Evolutionary conservation across 2,113 vertebrate genomes (phyloP).

Genomic region (Lepus timidus): DNA sequence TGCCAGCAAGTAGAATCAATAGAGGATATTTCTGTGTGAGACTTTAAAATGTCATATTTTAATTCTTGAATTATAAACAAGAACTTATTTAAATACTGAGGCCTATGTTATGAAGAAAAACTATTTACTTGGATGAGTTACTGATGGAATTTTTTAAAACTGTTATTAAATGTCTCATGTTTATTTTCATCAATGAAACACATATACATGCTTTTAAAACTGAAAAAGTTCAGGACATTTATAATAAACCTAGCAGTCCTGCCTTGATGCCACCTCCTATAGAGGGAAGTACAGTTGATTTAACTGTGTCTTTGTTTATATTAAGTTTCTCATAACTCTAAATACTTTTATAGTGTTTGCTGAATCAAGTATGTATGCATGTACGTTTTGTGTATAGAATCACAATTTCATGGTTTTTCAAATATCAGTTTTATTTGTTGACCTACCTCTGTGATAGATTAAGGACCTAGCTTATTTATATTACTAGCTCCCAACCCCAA

Average conservation of each 20-base stretch:
- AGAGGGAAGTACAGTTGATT: constrained; percentile 48
- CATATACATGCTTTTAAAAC: background rate
- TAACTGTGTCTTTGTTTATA: constrained; percentile 3
- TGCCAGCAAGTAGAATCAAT: background rate
- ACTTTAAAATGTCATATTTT: constrained; percentile 40
- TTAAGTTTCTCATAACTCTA: background rate
- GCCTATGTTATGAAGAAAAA: background rate
- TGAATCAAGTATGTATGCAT: background rate
- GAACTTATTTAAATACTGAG: constrained; percentile 36
- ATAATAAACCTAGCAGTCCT: background rate
- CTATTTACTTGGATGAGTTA: constrained; percentile 20
- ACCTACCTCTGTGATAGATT: background rate
- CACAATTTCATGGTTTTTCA: background rate
- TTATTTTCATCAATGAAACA: constrained; percentile 53
- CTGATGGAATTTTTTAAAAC: background rate
- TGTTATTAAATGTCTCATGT: constrained; percentile 41
- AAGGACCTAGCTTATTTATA: background rate
- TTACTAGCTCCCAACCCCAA: background rate
- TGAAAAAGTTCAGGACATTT: background rate
- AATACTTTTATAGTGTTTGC: background rate
- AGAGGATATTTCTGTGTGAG: constrained; percentile 32
- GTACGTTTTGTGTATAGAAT: background rate
- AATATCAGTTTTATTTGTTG: background rate
- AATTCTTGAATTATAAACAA: constrained; percentile 34
- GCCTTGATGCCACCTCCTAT: background rate